Evolutionary conservation across 2,113 vertebrate genomes (phyloP), one percentile per base, ranked within the genome.

Genomic region (Zosterops hypoxanthus): DNA sequence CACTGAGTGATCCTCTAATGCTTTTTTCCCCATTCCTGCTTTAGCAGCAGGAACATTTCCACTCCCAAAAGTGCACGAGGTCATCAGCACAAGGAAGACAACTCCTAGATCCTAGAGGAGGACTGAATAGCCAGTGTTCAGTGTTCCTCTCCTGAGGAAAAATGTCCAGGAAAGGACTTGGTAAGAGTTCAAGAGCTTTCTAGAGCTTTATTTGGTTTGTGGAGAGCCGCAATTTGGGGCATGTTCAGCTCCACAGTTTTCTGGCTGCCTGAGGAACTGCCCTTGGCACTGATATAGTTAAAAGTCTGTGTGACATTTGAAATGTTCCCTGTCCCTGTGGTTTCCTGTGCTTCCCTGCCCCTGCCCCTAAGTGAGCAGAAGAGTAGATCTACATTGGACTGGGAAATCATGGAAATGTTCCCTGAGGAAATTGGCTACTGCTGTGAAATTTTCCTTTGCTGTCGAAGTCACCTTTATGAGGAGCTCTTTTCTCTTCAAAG

Each of bases 281-380:
- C 85, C 5, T 31, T 34, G 90, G 86, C 82, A 90, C 0, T 23
- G 72, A 64, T 33, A 56, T 4, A 72, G 70, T 70, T 73, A 86
- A 49, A 86, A 95, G 80, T 47, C 70, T 91, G 68, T 33, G 28
- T 64, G 77, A 92, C 82, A 88, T 94, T 81, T 92, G 64, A 90
- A 82, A 69, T 34, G 12, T 70, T 75, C 61, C 49, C 47, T 29
- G 10, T 60, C 90, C 56, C 53, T 0, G 14, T 0, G 6, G 64
- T 63, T 44, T 66, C 66, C 44, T 72, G 46, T 26, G 56, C 79
- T 84, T 92, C 73, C 56, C 14, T 92, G 70, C 71, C 15, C 73
- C 36, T 24, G 14, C 8, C 68, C 64, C 63, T 46, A 76, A 84
- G 63, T 12, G 57, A 29, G 42, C 18, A 77, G 15, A 85, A 63